A percentile compares a stretch with the other conserved stretches of the same genome.
These are phyloP conservation scores for Dasysyrphus tricinctus DNA, from an alignment of 2,888 invertebrate species.

Conservation along the genomic window DNA sequence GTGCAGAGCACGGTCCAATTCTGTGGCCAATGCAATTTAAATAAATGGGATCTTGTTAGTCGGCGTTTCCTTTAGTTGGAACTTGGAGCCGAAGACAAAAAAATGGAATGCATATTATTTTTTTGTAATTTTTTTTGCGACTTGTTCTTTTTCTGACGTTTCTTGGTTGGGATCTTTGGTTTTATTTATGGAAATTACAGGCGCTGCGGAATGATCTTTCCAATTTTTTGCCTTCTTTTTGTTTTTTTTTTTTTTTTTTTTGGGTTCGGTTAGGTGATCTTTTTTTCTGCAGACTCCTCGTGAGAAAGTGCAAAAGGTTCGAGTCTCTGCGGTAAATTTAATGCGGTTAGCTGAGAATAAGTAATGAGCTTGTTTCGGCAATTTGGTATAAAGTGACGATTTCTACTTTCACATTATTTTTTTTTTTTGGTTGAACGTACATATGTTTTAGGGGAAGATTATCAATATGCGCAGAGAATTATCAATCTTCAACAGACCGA, in stretches of 20 bases:
- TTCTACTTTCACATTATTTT: constrained; percentile 61
- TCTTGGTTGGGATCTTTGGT: constrained; percentile 50
- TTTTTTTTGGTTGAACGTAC: background rate
- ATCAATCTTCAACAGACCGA: background rate
- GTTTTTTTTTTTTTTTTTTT: no score
- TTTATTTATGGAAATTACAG: constrained; percentile 75
- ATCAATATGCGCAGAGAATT: background rate
- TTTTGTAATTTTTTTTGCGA: constrained; percentile 48
- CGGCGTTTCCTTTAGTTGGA: constrained; percentile 68
- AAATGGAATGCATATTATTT: constrained; percentile 75
- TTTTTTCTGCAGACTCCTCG: constrained; percentile 59
- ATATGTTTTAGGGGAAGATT: background rate
- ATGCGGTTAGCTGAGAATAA: constrained; percentile 70
- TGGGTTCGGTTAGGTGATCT: constrained; percentile 40
- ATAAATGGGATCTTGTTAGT: constrained; percentile 76
- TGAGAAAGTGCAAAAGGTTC: constrained; percentile 73
- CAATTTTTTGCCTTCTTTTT: constrained; percentile 33
- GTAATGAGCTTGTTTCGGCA: constrained; percentile 74
- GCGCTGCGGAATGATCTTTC: constrained; percentile 72
- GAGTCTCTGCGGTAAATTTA: constrained; percentile 59
- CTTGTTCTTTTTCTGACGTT: constrained; percentile 51
- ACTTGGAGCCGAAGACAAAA: constrained; percentile 54
- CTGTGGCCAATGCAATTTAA: constrained; percentile 75
- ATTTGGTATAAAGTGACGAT: constrained; percentile 59
- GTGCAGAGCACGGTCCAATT: constrained; percentile 76